Evolutionary conservation across 2,888 invertebrate species (phyloP), one percentile per base, ranked within the genome.

Genomic region (Girardia tigrina): DNA sequence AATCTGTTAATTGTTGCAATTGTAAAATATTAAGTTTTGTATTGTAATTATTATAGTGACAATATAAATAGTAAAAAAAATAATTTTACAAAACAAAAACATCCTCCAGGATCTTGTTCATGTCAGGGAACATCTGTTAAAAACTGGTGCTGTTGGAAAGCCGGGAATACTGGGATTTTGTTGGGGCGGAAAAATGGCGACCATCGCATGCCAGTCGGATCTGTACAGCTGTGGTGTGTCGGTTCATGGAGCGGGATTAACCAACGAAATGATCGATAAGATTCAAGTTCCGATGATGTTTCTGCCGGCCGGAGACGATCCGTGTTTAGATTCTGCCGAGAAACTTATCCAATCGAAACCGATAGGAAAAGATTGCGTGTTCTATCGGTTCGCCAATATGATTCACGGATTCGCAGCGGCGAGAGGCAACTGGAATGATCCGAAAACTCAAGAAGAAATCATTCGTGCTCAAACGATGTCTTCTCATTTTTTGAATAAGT

Each of bases 171-270:
- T 75, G 6, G 77, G 77, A 16, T 77, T 77, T 69, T 77, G 77
- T 69, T 77, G 77, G 77, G 77, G 77, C n/a, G 77, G 75, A 20
- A 29, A 70, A 76, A 77, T 70, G 69, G 76, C 23, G 16, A 42
- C 77, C 14, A 28, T 27, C 27, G 77, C 77, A 14, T 77, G 77
- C 69, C 28, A 77, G 26, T 29, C 76, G 20, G 27, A 70, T 16
- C 4, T 42, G 1, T 76, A 71, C 28, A 16, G 20, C 16, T 42
- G 75, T 23, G 76, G 76, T 23, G 73, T 76, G 14, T 74, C 76
- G 6, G 29, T 76, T 27, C 76, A 76, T 74, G 76, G 76, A 14
- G 42, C 76, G 27, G 75, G 74, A 29, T 0, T 76, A 16, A 69
- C 56, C 12, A 16, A 42, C n/a, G 0, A 2, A 26, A 28, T 42